Evolutionary conservation across 1,140 invertebrate species (phyloP), one percentile per base, ranked within the genome.

Genomic region (Gerris buenoi): DNA sequence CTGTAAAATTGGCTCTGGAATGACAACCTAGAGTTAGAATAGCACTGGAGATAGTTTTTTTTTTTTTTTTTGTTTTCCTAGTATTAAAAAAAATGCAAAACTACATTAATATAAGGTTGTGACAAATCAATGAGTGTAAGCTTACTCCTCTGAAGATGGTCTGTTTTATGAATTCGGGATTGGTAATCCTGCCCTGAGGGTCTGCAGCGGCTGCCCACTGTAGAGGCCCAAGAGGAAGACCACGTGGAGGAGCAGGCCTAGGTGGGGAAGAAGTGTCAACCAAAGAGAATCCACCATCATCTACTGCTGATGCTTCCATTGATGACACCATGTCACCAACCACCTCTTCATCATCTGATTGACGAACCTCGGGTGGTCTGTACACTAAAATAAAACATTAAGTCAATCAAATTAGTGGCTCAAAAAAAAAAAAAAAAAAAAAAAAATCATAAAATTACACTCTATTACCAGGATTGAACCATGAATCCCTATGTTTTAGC

Each of bases 61-160:
- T n/a, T n/a, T n/a, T n/a, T n/a, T n/a, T n/a, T n/a, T n/a, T n/a
- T n/a, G n/a, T n/a, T n/a, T n/a, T n/a, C n/a, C n/a, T n/a, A n/a
- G n/a, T n/a, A n/a, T n/a, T n/a, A n/a, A n/a, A n/a, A n/a, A n/a
- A n/a, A n/a, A n/a, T n/a, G n/a, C n/a, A n/a, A n/a, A n/a, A n/a
- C n/a, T n/a, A n/a, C n/a, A n/a, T n/a, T n/a, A n/a, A n/a, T n/a
- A n/a, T n/a, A n/a, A n/a, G n/a, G n/a, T n/a, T n/a, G n/a, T n/a
- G n/a, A n/a, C n/a, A n/a, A n/a, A n/a, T n/a, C n/a, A n/a, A n/a
- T n/a, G n/a, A n/a, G n/a, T n/a, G n/a, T n/a, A n/a, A n/a, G 70
- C 85, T 80, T 77, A 95, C 93, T 73, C 94, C 94, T 79, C 85
- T 84, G 77, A 95, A 96, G 70, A 96, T 91, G n/a, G 89, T 82